Conservation (phyloP, 2,113 vertebrate species). For the Lampris megalopsis region DNA sequence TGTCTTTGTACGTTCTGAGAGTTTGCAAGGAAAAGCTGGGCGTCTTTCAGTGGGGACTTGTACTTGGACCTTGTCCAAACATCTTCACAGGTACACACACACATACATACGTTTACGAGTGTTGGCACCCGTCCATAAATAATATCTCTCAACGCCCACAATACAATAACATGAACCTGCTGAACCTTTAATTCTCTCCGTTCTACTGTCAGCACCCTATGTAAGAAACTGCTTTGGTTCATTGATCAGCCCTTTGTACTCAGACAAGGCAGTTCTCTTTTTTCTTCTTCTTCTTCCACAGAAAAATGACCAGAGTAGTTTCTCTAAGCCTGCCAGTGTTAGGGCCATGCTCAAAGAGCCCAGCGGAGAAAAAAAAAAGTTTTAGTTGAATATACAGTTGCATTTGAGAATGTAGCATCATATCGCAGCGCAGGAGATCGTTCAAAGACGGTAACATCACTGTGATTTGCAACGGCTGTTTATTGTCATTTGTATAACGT, state of each 20-base stretch:
- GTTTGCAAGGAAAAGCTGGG: neutral
- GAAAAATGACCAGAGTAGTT: constrained; percentile 50
- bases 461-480: too few species aligned
- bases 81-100: neutral
- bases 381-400: too few species aligned
- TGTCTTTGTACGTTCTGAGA: neutral
- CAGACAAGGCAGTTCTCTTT: constrained; percentile 35
- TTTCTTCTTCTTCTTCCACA: constrained; percentile 45
- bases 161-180: constrained; percentile 47
- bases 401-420: too few species aligned
- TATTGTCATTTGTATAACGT: too few species aligned
- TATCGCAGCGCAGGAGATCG: too few species aligned
- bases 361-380: too few species aligned
- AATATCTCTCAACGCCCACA: constrained; percentile 31
- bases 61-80: neutral
- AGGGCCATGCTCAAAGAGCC: too few species aligned
- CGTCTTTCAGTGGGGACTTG: constrained; percentile 17
- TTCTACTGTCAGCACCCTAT: constrained; percentile 49
- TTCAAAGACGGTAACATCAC: too few species aligned
- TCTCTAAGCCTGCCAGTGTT: constrained; percentile 25
- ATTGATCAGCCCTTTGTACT: neutral
- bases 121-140: constrained; percentile 42
- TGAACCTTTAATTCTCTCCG: constrained; percentile 54
- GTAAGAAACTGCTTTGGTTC: constrained; percentile 20
- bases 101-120: constrained; percentile 9